Evolutionary conservation across 2,797 vertebrate genomes (phyloP).

Genomic region (Phrynocephalus guinanensis): DNA sequence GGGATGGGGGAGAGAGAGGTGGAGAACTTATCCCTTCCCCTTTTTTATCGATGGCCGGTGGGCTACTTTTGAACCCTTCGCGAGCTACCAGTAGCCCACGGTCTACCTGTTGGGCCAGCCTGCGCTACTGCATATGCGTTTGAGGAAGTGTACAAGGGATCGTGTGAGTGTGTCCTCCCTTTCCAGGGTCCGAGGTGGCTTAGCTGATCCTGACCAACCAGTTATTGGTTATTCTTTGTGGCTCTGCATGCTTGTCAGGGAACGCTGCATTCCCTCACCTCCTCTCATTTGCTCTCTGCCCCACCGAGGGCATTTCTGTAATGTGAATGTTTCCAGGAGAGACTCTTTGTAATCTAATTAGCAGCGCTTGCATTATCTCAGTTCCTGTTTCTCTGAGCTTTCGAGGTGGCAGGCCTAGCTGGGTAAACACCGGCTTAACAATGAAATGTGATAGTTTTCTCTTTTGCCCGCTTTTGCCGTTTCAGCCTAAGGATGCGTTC

Average conservation of each 20-base stretch:
- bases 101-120: no score
- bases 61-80: no score
- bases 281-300: not conserved
- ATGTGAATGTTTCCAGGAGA: not conserved
- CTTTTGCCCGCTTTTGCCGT: not conserved
- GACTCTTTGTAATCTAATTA: slow-evolving; percentile 14
- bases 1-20: no score
- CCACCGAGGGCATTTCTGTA: not conserved
- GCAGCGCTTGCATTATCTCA: not conserved
- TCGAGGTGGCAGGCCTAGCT: not conserved
- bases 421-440: slow-evolving; percentile 6
- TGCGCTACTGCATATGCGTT: no score
- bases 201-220: not conserved
- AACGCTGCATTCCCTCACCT: not conserved
- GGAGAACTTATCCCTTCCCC: no score
- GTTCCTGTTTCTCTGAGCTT: not conserved
- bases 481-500: not conserved
- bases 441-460: not conserved
- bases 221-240: not conserved
- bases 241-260: not conserved
- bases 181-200: not conserved
- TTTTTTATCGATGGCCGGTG: no score
- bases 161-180: not conserved
- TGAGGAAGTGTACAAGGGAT: no score
- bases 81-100: no score